Percentiles rank a stretch among this genome's conserved stretches.
phyloP scores from a whole-genome alignment of 2,797 vertebrate species.

The Gastrophryne carolinensis region DNA sequence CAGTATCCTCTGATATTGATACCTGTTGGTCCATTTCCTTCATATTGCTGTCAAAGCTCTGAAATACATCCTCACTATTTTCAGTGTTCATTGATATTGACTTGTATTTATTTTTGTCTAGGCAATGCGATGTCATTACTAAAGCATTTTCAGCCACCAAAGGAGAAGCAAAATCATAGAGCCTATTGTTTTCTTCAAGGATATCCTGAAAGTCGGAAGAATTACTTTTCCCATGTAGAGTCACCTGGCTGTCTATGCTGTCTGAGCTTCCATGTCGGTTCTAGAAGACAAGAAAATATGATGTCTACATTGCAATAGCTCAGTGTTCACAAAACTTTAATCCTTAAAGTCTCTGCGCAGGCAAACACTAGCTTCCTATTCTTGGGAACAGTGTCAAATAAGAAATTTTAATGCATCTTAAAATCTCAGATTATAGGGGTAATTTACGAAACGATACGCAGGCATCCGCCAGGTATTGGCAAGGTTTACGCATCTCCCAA shows the following conservation, averaged over 20 bases:
- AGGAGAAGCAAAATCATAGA: neutral
- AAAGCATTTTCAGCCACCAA: neutral
- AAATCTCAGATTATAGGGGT: too few species aligned
- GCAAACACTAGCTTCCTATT: too few species aligned
- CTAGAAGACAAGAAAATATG: slow-evolving; percentile 53
- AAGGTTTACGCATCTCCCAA: too few species aligned
- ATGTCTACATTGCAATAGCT: neutral
- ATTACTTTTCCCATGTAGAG: slow-evolving; percentile 4
- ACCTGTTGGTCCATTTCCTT: neutral
- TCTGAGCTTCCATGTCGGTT: slow-evolving; percentile 39
- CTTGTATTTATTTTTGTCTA: neutral
- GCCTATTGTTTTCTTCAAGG: slow-evolving; percentile 36
- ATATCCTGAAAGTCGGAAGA: slow-evolving; percentile 19
- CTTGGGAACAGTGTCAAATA: too few species aligned
- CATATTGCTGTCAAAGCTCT: slow-evolving; percentile 31
- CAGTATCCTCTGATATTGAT: slow-evolving; percentile 23
- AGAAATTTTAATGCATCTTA: too few species aligned
- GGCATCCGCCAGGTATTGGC: too few species aligned
- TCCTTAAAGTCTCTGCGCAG: too few species aligned
- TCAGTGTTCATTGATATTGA: slow-evolving; percentile 13
- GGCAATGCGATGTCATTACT: neutral
- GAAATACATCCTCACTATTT: slow-evolving; percentile 20
- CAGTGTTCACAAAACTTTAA: too few species aligned
- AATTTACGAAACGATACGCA: too few species aligned
- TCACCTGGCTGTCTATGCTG: slow-evolving; percentile 30